These are phyloP conservation scores for Australoheros scitulus DNA, from an alignment of 2,113 vertebrate genomes.

Conservation along the genomic window DNA sequence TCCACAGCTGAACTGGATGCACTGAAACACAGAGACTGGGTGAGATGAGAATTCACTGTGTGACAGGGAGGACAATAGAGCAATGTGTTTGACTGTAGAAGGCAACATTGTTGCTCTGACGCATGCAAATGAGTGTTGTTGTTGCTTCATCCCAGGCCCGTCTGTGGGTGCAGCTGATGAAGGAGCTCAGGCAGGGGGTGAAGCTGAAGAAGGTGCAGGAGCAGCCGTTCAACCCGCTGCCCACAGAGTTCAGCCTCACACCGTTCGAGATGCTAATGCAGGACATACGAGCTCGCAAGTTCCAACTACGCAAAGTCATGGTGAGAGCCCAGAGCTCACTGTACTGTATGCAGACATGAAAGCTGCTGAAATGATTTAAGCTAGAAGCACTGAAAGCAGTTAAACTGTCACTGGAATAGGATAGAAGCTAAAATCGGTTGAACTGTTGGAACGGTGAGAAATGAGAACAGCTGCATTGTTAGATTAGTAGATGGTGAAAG, in stretches of 20 bases:
- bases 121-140: slow-evolving; percentile 15
- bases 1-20: slow-evolving; percentile 83
- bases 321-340: slow-evolving; percentile 74
- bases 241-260: slow-evolving; percentile 94
- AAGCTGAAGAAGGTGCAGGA: slow-evolving; percentile 97
- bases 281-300: slow-evolving; percentile 92
- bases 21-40: slow-evolving; percentile 93
- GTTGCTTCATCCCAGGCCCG: slow-evolving; percentile 80
- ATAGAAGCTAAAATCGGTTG: not conserved
- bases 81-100: slow-evolving; percentile 1
- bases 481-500: not conserved
- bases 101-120: not conserved
- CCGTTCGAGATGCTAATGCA: slow-evolving; percentile 99
- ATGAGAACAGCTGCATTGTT: not conserved
- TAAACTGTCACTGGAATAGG: not conserved
- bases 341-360: not conserved
- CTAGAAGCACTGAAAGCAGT: not conserved
- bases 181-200: slow-evolving; percentile 92
- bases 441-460: not conserved
- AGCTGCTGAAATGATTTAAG: not conserved
- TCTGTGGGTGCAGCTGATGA: slow-evolving; percentile 97
- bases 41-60: slow-evolving; percentile 52
- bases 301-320: slow-evolving; percentile 96
- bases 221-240: slow-evolving; percentile 90
- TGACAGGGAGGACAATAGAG: not conserved